phyloP scores from a whole-genome alignment of 1,140 invertebrate species.

The Bombus balteatus region DNA sequence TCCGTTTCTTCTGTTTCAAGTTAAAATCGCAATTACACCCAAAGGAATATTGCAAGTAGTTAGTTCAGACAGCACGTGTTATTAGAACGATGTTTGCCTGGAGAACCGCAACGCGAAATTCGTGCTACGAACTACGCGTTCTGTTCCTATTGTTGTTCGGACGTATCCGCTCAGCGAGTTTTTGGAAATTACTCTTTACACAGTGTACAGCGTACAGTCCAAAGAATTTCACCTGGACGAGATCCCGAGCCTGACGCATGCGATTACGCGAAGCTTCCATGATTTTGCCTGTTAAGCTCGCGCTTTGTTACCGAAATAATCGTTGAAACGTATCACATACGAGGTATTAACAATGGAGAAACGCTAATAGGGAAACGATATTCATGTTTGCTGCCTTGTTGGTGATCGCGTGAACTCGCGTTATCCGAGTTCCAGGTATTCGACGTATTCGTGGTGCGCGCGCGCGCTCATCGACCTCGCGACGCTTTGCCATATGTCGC shows the following conservation, averaged over 20 bases:
- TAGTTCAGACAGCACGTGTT: neutral
- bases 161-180: neutral
- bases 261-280: neutral
- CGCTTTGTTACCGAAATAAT: conserved; percentile 4
- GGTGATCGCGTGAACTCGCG: neutral
- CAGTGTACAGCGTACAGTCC: neutral
- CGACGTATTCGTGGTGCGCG: neutral
- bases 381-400: neutral
- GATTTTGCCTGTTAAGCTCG: too few species aligned
- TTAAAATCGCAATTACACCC: neutral
- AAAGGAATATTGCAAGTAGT: neutral
- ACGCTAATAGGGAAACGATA: conserved; percentile 16
- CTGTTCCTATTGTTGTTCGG: neutral
- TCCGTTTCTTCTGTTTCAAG: neutral
- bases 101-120: neutral
- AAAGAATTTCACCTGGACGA: neutral
- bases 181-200: neutral
- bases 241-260: neutral
- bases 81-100: neutral
- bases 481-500: conserved; percentile 19
- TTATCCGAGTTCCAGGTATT: neutral
- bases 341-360: neutral
- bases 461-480: neutral
- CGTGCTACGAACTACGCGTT: neutral
- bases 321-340: conserved; percentile 15